phyloP scores from a whole-genome alignment of 2,797 vertebrate species.

The Myotis findleyi region DNA sequence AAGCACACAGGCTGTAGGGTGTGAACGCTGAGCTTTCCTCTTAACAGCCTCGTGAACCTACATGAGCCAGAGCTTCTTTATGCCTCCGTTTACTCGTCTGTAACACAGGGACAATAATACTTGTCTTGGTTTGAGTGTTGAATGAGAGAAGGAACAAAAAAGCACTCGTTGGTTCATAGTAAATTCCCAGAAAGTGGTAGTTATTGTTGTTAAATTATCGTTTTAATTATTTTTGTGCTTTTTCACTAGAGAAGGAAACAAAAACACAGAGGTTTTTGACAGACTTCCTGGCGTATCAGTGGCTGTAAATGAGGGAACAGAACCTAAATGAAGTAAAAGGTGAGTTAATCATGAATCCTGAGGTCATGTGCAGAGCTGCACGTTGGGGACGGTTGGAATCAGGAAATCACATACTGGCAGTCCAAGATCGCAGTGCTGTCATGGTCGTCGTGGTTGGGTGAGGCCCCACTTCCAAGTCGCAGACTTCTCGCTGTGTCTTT shows the following conservation, averaged over 20 bases:
- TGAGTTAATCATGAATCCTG: not conserved
- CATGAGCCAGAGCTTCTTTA: not conserved
- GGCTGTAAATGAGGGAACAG: not conserved
- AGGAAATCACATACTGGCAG: not conserved
- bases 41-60: not conserved
- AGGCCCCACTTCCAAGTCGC: not conserved
- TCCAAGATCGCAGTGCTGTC: not conserved
- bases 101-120: not conserved
- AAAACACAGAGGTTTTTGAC: not conserved
- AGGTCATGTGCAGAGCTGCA: not conserved
- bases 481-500: not conserved
- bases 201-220: not conserved
- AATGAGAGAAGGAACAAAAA: conserved; percentile 1
- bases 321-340: not conserved
- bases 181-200: not conserved
- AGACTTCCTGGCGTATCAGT: not conserved
- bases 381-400: not conserved
- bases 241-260: not conserved
- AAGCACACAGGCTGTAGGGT: not conserved
- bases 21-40: not conserved
- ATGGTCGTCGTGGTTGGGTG: not conserved
- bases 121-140: not conserved
- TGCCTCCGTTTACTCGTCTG: not conserved
- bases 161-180: not conserved
- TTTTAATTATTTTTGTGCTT: not conserved